phyloP scores from a whole-genome alignment of 23 tunicate species.

The Ascidia mentula region DNA sequence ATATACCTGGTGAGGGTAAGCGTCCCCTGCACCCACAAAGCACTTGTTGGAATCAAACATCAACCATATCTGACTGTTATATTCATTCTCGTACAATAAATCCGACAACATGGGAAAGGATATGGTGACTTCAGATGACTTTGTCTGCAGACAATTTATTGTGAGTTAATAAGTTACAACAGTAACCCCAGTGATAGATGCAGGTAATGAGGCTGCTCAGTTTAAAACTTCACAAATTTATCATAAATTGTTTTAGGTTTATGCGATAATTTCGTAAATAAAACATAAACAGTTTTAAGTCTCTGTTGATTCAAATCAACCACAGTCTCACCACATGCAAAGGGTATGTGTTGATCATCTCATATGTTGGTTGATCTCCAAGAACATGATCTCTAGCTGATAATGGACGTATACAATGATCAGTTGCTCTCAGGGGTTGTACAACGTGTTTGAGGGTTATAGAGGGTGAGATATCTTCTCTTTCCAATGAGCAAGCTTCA shows the following conservation, averaged over 20 bases:
- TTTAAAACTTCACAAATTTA: too few species aligned
- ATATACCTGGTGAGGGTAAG: conserved; percentile 89
- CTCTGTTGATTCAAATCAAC: too few species aligned
- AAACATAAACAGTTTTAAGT: too few species aligned
- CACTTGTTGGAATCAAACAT: conserved; percentile 59
- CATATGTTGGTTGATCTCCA: conserved; percentile 66
- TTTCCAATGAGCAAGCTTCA: conserved; percentile 36
- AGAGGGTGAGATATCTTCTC: conserved; percentile 68
- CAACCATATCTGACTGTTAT: conserved; percentile 85
- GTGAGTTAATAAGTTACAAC: background rate
- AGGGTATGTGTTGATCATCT: conserved; percentile 80
- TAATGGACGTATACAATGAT: conserved; percentile 47
- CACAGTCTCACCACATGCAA: conserved; percentile 59
- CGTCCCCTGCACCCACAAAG: conserved; percentile 77
- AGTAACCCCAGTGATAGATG: too few species aligned
- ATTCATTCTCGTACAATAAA: conserved; percentile 79
- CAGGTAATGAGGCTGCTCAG: too few species aligned
- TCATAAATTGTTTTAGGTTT: too few species aligned
- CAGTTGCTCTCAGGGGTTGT: conserved; percentile 64
- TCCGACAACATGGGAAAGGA: conserved; percentile 75
- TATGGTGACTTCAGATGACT: conserved; percentile 58
- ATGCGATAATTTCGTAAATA: too few species aligned
- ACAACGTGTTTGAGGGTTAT: conserved; percentile 63
- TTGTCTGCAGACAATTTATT: conserved; percentile 26
- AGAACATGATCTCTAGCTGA: conserved; percentile 50